These are phyloP conservation scores for Athripsodes cinereus DNA, from an alignment of 2,888 invertebrate genomes.

Conservation along the genomic window DNA sequence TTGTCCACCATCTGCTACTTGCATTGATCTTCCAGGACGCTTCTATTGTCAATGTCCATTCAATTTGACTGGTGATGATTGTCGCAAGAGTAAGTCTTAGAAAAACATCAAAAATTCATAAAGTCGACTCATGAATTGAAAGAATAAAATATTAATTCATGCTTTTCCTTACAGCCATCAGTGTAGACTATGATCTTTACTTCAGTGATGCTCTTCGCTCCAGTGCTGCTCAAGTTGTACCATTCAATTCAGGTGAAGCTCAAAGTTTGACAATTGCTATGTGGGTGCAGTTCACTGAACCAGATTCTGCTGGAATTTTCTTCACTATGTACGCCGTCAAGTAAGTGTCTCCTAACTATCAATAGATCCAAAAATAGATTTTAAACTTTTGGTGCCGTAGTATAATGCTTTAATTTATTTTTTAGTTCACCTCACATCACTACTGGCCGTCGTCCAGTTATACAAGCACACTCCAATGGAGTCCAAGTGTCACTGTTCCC, in stretches of 20 bases:
- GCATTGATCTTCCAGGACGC: conserved; percentile 83
- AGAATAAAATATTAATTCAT: neutral
- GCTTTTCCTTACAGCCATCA: conserved; percentile 66
- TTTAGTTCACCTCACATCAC: conserved; percentile 72
- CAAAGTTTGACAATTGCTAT: conserved; percentile 83
- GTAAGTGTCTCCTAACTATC: conserved; percentile 40
- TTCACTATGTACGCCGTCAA: conserved; percentile 88
- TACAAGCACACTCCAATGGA: conserved; percentile 91
- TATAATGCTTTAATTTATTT: conserved; percentile 21
- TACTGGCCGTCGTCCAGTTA: conserved; percentile 68
- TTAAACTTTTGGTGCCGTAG: neutral
- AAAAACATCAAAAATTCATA: neutral
- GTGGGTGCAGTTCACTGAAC: conserved; percentile 94
- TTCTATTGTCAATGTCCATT: conserved; percentile 97
- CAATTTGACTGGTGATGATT: conserved; percentile 93
- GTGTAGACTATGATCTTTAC: conserved; percentile 95
- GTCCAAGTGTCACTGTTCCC: conserved; percentile 86
- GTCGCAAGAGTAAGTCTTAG: conserved; percentile 75
- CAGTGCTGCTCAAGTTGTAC: conserved; percentile 88
- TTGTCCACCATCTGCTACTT: conserved; percentile 89
- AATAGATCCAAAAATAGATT: neutral
- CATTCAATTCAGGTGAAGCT: conserved; percentile 73
- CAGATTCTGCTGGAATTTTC: conserved; percentile 89
- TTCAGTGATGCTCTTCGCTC: conserved; percentile 88
- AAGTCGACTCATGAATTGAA: neutral